Base-by-base conservation (phyloP, 2,888 invertebrate species). In the Erebia aethiops region DNA sequence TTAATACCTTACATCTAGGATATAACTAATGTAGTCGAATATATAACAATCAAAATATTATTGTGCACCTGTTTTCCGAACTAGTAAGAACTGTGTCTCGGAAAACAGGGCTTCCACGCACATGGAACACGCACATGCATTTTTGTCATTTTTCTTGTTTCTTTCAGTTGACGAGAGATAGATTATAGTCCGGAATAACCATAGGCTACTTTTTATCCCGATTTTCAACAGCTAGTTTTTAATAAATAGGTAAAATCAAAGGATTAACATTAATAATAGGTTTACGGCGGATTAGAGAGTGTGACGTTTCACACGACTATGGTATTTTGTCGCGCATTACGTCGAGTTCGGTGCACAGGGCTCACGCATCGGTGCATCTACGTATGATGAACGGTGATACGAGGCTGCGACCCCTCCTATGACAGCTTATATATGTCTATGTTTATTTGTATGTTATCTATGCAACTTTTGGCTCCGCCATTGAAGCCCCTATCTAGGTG, bases 301-400 rank as follows among this genome's bases (percentile, higher is more conserved):
- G 89, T 84, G 80, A 72, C 75, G 77, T 79, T 90, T 90, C 90
- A 81, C 90, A 90, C 90, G 89, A 83, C 80, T 82, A 81, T 83
- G 79, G 84, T 82, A 85, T 87, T 89, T 87, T 87, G 87, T 87
- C 84, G 82, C 84, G 83, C 79, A 82, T 86, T 87, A 84, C 79
- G 76, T 79, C 74, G 82, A 82, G 85, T 83, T 84, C 82, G 81
- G 74, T 82, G 84, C 84, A 80, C 80, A 80, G 78, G 78, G 79
- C 70, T 77, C 81, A 82, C 84, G 86, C 85, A 82, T 82, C 84
- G 80, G 67, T 81, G 81, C 80, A 78, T 80, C 77, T 79, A 79
- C 82, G 77, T 58, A 67, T 58, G 67, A 67, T 58, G 26, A 35
- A n/a, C 58, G 66, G 35, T n/a, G 43, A 13, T 16, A 21, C 49